A percentile compares a stretch with the other conserved stretches of the same genome.
Evolutionary conservation across 2,888 invertebrate species (phyloP).

Genomic region (Pterobdella sp.): DNA sequence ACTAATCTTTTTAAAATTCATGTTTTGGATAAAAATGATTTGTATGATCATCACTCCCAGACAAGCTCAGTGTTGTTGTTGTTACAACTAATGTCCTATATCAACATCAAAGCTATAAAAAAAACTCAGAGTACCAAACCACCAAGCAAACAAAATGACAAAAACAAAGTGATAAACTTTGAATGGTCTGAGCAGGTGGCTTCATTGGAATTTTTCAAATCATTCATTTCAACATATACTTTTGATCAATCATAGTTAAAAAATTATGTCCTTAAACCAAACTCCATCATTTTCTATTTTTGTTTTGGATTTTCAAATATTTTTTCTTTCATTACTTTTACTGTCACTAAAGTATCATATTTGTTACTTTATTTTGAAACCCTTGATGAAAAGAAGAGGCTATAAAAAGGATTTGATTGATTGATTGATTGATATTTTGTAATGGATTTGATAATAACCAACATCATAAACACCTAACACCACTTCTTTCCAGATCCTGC

Average conservation of each 20-base stretch:
- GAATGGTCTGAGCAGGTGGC: slow-evolving; percentile 25
- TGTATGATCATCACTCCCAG: slow-evolving; percentile 13
- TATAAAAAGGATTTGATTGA: no score
- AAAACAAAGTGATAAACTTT: not conserved
- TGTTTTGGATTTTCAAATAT: no score
- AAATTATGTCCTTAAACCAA: no score
- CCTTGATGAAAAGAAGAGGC: no score
- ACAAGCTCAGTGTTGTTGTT: slow-evolving; percentile 27
- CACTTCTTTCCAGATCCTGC: slow-evolving; percentile 28
- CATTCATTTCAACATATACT: not conserved
- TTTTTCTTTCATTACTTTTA: no score
- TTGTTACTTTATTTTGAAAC: no score
- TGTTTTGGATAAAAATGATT: not conserved
- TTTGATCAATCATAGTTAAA: not conserved
- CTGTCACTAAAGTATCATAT: no score
- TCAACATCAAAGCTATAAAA: not conserved
- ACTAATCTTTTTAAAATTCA: not conserved
- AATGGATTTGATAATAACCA: not conserved
- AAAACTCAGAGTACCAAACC: not conserved
- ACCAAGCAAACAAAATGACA: not conserved
- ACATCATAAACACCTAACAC: not conserved
- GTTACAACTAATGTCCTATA: slow-evolving; percentile 24
- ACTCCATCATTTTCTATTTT: no score
- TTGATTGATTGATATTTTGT: no score
- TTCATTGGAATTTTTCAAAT: not conserved